Base-by-base conservation (phyloP, 2,113 vertebrate genomes). In the Morone chrysops region DNA sequence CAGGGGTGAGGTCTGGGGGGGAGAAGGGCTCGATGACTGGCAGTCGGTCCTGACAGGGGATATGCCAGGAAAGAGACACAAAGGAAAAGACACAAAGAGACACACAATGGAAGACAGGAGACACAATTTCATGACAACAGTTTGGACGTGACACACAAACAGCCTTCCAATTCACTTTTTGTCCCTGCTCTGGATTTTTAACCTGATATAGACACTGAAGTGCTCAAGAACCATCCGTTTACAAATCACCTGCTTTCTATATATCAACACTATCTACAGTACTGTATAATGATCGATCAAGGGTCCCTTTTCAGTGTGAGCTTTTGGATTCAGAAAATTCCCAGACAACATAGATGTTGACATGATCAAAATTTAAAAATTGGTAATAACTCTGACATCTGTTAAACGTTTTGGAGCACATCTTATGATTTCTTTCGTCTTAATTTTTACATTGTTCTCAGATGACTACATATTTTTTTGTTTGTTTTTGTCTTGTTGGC, bases 1-100 rank as follows among this genome's bases (percentile, higher is more conserved):
- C 92, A 0, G 91, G 94, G 89, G 85, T 90, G 81, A 90, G 75
- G 84, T 94, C 94, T 76, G 87, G 92, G 68, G 91, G 88, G 51
- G 92, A 88, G 85, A 91, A 81, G 68, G 94, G 88, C 62, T 96
- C 95, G 45, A 89, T 89, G 66, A 85, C 85, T 56, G 89, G 80
- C 50, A 75, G 83, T 56, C 43, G 90, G 18, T 95, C 95, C 95
- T 95, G 88, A 74, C 2, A 2, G 70, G 85, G 72, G 51, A 76
- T 59, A 65, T 36, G 78, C 6, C 16, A 87, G 70, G 89, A 78
- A 38, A 78, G 65, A 70, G 20, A 71, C 71, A 84, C 12, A 53
- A 53, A 80, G 86, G 82, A 79, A 57, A 78, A 83, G 56, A 88
- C 41, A 59, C 43, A 62, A 71, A 70, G 36, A 81, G 53, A 75